Evolutionary conservation across 1,140 invertebrate species (phyloP).

Genomic region (Atta cephalotes): DNA sequence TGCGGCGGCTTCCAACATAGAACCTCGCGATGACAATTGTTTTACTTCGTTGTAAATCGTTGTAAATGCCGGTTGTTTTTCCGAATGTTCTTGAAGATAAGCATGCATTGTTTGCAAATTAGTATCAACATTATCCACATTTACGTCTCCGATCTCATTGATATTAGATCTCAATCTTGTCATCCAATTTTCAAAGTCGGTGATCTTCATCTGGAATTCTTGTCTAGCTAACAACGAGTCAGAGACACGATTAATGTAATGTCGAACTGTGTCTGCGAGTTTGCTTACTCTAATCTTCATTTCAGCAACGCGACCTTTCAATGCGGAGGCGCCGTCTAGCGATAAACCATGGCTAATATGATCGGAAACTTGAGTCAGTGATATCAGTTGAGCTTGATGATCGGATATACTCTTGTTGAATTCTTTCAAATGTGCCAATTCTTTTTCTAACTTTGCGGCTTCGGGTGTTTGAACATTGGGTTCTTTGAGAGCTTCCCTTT

Average conservation of each 20-base stretch:
- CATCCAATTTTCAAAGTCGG: slow-evolving; percentile 94
- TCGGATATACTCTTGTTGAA: slow-evolving; percentile 94
- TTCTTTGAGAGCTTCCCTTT: slow-evolving; percentile 87
- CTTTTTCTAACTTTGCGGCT: slow-evolving; percentile 90
- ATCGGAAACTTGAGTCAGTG: slow-evolving; percentile 92
- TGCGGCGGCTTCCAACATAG: slow-evolving; percentile 90
- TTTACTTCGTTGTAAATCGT: slow-evolving; percentile 94
- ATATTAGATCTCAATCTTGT: slow-evolving; percentile 91
- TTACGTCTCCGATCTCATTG: slow-evolving; percentile 92
- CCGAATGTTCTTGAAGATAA: slow-evolving; percentile 92
- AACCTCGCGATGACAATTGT: slow-evolving; percentile 89
- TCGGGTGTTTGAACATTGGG: slow-evolving; percentile 89
- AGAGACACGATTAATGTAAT: slow-evolving; percentile 92
- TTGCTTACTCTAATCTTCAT: slow-evolving; percentile 91
- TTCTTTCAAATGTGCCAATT: slow-evolving; percentile 90
- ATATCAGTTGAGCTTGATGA: slow-evolving; percentile 93
- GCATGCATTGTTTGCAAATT: slow-evolving; percentile 93
- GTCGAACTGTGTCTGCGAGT: slow-evolving; percentile 90
- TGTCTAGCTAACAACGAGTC: slow-evolving; percentile 93
- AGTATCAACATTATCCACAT: slow-evolving; percentile 92
- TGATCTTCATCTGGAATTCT: slow-evolving; percentile 94
- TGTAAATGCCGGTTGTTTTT: slow-evolving; percentile 91
- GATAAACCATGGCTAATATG: slow-evolving; percentile 91
- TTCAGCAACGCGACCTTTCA: slow-evolving; percentile 91
- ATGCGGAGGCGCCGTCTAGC: slow-evolving; percentile 90